Percentiles rank a stretch among this genome's conserved stretches.
Conservation (phyloP, 2,113 vertebrate genomes). For the Cololabis saira region DNA sequence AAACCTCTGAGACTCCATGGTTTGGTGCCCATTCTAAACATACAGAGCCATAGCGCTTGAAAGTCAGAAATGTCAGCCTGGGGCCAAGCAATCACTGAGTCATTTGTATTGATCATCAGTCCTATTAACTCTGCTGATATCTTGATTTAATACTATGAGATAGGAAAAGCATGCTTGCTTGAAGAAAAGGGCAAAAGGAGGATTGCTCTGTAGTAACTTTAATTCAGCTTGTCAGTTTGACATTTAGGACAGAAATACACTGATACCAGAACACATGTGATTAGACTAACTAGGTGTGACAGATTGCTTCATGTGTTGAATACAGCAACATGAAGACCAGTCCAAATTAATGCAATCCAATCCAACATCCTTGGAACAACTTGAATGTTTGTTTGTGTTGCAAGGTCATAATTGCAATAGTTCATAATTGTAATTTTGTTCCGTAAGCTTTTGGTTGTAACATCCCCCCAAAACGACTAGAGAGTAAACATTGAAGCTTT, state of each 20-base stretch:
- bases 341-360: slow-evolving; percentile 27
- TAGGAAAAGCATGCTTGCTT: slow-evolving; percentile 18
- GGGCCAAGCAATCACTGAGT: slow-evolving; percentile 57
- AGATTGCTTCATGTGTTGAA: slow-evolving; percentile 18
- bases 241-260: slow-evolving; percentile 39
- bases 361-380: slow-evolving; percentile 6
- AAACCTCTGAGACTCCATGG: slow-evolving; percentile 12
- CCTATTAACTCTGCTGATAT: slow-evolving; percentile 42
- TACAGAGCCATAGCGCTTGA: slow-evolving; percentile 27
- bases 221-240: slow-evolving; percentile 62
- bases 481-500: too few species aligned
- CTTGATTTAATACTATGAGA: slow-evolving; percentile 38
- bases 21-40: slow-evolving; percentile 41
- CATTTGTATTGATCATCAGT: slow-evolving; percentile 63
- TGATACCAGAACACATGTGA: slow-evolving; percentile 26
- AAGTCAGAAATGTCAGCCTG: slow-evolving; percentile 38
- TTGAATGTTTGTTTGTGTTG: background rate
- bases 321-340: slow-evolving; percentile 21
- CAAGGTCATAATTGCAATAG: background rate
- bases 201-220: slow-evolving; percentile 34
- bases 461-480: too few species aligned
- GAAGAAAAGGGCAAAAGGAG: slow-evolving; percentile 7
- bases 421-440: too few species aligned
- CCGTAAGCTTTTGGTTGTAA: too few species aligned
- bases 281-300: slow-evolving; percentile 42